A percentile compares a stretch with the other conserved stretches of the same genome.
These are phyloP conservation scores for Vidua chalybeata DNA, from an alignment of 2,113 vertebrate genomes.

Conservation along the genomic window DNA sequence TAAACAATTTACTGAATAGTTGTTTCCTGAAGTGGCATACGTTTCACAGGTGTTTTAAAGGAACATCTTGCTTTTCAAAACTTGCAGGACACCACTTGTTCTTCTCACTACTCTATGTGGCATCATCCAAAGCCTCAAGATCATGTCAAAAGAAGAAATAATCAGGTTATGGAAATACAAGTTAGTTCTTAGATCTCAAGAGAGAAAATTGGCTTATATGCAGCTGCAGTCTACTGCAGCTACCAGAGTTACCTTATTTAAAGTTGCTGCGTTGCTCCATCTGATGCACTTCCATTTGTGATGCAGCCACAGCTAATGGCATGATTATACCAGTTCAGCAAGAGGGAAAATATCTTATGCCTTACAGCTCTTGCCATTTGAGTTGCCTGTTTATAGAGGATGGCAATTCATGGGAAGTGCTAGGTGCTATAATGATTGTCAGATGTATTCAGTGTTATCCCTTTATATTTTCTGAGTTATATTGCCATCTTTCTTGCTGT, in stretches of 20 bases:
- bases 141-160: not conserved
- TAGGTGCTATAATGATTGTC: not conserved
- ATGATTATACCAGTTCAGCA: not conserved
- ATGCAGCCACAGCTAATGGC: not conserved
- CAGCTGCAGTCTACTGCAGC: not conserved
- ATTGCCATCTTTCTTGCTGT: not conserved
- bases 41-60: not conserved
- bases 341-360: not conserved
- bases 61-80: not conserved
- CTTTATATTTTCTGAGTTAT: not conserved
- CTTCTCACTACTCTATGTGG: not conserved
- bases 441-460: not conserved
- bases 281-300: not conserved
- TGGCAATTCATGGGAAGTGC: not conserved
- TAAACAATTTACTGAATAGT: not conserved
- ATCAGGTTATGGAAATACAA: not conserved
- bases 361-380: not conserved
- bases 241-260: not conserved
- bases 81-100: not conserved
- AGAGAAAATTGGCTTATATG: not conserved
- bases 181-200: not conserved
- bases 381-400: not conserved
- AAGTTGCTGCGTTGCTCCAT: not conserved
- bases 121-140: not conserved
- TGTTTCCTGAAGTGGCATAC: not conserved